Evolutionary conservation across 2,888 invertebrate genomes (phyloP).

Genomic region (Ectemnius cavifrons): DNA sequence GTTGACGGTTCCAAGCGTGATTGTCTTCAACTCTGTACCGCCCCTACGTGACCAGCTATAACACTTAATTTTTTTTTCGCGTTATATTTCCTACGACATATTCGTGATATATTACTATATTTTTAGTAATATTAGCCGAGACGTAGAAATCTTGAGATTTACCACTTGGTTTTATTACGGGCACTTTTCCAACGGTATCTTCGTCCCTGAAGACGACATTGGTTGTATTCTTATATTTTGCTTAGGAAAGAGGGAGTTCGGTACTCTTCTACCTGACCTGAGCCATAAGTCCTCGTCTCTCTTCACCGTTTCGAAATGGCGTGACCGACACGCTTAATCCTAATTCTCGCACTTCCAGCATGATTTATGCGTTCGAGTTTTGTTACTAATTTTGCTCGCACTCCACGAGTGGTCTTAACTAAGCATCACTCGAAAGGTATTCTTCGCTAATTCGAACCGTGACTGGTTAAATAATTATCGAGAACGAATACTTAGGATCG

Average conservation of each 20-base stretch:
- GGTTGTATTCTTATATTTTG: not conserved
- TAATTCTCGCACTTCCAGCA: not conserved
- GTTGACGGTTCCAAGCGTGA: too few relatives aligned
- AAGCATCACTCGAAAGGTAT: too few relatives aligned
- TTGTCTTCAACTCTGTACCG: too few relatives aligned
- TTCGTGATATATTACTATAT: not conserved
- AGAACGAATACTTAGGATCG: too few relatives aligned
- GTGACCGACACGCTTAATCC: conserved; percentile 13
- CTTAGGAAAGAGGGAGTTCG: not conserved
- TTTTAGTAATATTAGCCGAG: not conserved
- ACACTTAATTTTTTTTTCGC: too few relatives aligned
- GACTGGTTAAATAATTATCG: too few relatives aligned
- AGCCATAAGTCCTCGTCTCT: not conserved
- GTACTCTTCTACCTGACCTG: conserved; percentile 13
- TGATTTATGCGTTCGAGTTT: conserved; percentile 9
- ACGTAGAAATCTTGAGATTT: conserved; percentile 4
- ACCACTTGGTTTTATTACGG: conserved; percentile 14
- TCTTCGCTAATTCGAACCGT: too few relatives aligned
- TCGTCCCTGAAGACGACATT: not conserved
- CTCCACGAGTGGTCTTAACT: too few relatives aligned
- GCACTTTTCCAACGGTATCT: conserved; percentile 18
- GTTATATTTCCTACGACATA: too few relatives aligned
- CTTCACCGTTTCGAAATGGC: not conserved
- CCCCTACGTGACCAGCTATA: too few relatives aligned
- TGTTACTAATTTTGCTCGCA: not conserved